Evolutionary conservation across 2,113 vertebrate genomes (phyloP).

Genomic region (Tragelaphus strepsiceros): DNA sequence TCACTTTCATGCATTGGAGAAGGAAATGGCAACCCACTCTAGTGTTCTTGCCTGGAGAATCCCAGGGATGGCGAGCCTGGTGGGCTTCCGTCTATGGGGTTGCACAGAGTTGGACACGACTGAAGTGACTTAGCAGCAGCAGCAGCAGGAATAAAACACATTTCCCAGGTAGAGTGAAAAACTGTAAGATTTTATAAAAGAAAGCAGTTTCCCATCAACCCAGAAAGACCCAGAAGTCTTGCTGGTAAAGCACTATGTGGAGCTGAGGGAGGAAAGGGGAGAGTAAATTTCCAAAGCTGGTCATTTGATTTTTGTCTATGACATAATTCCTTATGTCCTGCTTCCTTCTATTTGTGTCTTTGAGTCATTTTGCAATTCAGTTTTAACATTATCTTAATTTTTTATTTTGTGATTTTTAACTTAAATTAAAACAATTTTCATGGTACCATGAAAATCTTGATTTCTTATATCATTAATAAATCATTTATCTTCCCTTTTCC

Average conservation of each 20-base stretch:
- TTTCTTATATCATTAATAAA: background rate
- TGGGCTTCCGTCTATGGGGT: no score
- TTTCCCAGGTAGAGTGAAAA: slow-evolving; percentile 92
- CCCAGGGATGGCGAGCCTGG: no score
- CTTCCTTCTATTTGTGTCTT: background rate
- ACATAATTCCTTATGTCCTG: background rate
- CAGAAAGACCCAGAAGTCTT: background rate
- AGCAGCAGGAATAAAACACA: slow-evolving; percentile 82
- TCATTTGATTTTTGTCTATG: background rate
- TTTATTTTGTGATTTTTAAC: slow-evolving; percentile 11
- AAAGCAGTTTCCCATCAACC: slow-evolving; percentile 77
- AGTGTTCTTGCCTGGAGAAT: no score
- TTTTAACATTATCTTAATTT: background rate
- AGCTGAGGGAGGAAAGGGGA: background rate
- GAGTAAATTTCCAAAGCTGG: background rate
- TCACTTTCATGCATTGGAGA: no score
- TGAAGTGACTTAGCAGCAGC: no score
- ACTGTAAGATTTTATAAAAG: slow-evolving; percentile 83
- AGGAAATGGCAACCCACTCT: no score
- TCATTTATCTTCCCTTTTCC: background rate
- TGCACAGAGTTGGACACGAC: no score
- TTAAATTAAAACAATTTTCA: background rate
- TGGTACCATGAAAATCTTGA: background rate
- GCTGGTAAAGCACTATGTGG: background rate
- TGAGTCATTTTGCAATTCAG: background rate